Conservation (phyloP, 1,140 invertebrate genomes). For the Metopolophium dirhodum region DNA sequence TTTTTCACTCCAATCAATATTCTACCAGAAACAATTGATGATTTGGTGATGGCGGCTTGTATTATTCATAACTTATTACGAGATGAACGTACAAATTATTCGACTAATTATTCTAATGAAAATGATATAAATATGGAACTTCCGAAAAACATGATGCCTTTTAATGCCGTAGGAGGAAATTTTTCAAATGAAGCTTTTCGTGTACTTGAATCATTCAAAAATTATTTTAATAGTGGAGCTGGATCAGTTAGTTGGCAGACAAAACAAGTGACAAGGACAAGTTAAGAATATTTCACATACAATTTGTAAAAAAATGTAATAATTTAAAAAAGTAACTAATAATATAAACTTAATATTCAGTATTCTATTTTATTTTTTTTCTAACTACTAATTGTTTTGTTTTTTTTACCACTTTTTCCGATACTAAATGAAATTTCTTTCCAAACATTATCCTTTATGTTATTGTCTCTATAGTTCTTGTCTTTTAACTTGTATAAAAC, state of each 20-base stretch:
- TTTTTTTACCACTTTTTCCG: slow-evolving; percentile 12
- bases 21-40: slow-evolving; percentile 60
- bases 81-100: neutral
- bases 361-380: too few relatives aligned
- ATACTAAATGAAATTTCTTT: neutral
- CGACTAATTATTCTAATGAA: neutral
- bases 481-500: neutral
- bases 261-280: neutral
- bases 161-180: neutral
- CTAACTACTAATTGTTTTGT: neutral
- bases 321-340: too few relatives aligned
- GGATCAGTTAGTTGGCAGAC: slow-evolving; percentile 24
- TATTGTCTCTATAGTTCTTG: slow-evolving; percentile 31
- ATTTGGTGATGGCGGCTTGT: slow-evolving; percentile 59
- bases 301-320: too few relatives aligned
- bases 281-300: too few relatives aligned
- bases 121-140: neutral
- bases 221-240: slow-evolving; percentile 7
- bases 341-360: too few relatives aligned
- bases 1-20: slow-evolving; percentile 62
- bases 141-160: neutral
- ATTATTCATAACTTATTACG: slow-evolving; percentile 60
- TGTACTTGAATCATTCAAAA: neutral
- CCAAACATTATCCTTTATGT: neutral
- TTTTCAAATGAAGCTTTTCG: neutral